phyloP scores from a whole-genome alignment of 2,888 invertebrate species.

The Phytoseiulus persimilis region DNA sequence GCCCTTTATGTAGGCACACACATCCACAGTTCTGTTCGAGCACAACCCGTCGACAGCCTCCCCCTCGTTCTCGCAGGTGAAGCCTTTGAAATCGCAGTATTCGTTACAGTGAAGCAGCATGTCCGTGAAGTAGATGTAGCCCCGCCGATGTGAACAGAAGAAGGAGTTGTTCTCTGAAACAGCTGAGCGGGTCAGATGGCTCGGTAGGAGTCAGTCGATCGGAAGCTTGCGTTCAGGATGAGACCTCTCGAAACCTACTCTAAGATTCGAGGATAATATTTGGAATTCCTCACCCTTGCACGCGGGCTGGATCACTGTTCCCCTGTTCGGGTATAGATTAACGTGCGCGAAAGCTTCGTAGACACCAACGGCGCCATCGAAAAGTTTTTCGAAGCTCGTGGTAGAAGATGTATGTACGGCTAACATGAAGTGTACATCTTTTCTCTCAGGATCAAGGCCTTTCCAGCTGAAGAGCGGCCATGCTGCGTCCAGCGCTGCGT shows the following conservation, averaged over 20 bases:
- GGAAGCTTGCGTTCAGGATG: too few relatives aligned
- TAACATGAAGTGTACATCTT: not conserved
- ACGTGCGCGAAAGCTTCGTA: not conserved
- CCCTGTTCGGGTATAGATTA: slow-evolving; percentile 5
- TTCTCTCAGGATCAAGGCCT: not conserved
- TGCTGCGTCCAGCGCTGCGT: not conserved
- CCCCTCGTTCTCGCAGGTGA: not conserved
- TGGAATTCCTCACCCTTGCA: not conserved
- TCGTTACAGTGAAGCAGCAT: not conserved
- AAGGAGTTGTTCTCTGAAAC: too few relatives aligned
- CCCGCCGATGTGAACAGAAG: not conserved
- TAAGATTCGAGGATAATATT: not conserved
- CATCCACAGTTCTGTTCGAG: not conserved
- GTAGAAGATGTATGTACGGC: not conserved
- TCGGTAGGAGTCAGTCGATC: too few relatives aligned
- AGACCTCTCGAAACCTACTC: too few relatives aligned
- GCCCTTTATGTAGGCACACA: not conserved
- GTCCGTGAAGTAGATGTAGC: not conserved
- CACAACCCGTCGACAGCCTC: not conserved
- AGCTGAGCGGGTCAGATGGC: too few relatives aligned
- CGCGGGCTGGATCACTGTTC: not conserved
- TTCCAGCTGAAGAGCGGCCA: not conserved
- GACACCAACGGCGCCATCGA: not conserved
- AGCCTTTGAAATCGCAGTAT: not conserved
- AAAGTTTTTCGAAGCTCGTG: not conserved